Base-by-base conservation (phyloP, 2,113 vertebrate genomes). In the Petroica traversi region DNA sequence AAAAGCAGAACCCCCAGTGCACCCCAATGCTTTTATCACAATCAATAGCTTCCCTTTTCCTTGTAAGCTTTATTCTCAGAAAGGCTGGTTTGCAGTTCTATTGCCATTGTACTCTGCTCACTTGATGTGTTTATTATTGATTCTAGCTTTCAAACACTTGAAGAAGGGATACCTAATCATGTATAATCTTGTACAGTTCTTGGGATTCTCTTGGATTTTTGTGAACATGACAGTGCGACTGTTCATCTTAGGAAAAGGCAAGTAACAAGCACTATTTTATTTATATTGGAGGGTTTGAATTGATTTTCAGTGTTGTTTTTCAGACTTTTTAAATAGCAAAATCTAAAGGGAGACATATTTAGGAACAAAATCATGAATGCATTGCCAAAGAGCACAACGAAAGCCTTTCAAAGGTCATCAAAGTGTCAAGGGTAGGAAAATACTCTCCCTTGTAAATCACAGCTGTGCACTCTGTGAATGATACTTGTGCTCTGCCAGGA, bases 141-240 rank as follows among this genome's bases (percentile, higher is more conserved):
- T 96, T 97, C 40, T 72, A 98, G 98, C 98, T 82, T 97, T 98
- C 88, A 94, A 81, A 97, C 97, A 98, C 96, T 90, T 99, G 96
- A 99, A 98, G 98, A 99, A 98, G 61, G 99, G 98, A 33, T 99
- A 99, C 93, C 94, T 99, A 66, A 98, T 99, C 78, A 97, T 99
- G 90, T 99, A 99, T 75, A 99, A 99, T 88, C 97, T 99, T 18
- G 99, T 99, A 12, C 99, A 99, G 97, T 99, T 99, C 90, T 96
- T 99, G 94, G 99, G 99, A 46, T 99, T 99, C 97, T 99, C 99
- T 17, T 99, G 99, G 99, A 98, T 99, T 94, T 99, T 99, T 92
- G 98, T 99, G 95, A 99, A 99, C 97, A 98, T 99, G 99, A 99
- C 99, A 7, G 98, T 99, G 74, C 98, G 99, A 20, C 98, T 99